Evolutionary conservation across 2,113 vertebrate species (phyloP).

Genomic region (Datnioides undecimradiatus): DNA sequence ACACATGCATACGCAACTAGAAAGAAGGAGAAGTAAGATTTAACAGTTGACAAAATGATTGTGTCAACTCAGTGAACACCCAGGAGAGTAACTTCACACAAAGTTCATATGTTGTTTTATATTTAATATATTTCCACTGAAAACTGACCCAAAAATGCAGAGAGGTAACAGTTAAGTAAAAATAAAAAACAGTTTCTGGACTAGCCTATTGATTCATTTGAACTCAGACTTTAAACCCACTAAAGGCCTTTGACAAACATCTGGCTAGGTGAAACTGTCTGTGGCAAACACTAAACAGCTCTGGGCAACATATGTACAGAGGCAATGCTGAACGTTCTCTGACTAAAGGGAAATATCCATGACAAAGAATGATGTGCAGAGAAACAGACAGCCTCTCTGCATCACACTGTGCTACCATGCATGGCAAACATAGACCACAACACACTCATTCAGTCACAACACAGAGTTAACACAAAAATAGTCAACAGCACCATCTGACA

Average conservation of each 20-base stretch:
- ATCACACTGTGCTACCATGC: neutral
- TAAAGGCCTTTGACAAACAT: constrained; percentile 2
- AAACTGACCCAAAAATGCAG: neutral
- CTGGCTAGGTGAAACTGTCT: neutral
- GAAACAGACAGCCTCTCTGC: neutral
- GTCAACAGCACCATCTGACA: constrained; percentile 1
- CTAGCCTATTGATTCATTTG: neutral
- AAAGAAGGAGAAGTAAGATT: constrained; percentile 21
- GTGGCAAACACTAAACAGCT: constrained; percentile 5
- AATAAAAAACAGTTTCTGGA: neutral
- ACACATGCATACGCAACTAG: neutral
- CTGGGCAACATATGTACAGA: neutral
- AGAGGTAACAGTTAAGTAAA: neutral
- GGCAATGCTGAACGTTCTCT: constrained; percentile 7
- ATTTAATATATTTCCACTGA: neutral
- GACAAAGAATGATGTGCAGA: constrained; percentile 16
- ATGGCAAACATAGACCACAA: constrained; percentile 23
- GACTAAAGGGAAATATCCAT: constrained; percentile 3
- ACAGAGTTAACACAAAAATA: neutral
- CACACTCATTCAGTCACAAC: neutral
- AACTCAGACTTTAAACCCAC: neutral
- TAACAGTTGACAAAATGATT: constrained; percentile 19
- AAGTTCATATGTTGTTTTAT: neutral
- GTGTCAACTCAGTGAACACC: neutral
- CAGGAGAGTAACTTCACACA: neutral